Conservation (phyloP, 2,113 vertebrate genomes). For the cattle (Bos taurus) region ARS-UCD2.0 NC_037346.1:3974501-3975000, state of each 20-base stretch:
- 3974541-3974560: not conserved
- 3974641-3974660: not conserved
- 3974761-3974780: not conserved
- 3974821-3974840: not conserved
- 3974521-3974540: constrained; percentile 5
- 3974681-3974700: not conserved
- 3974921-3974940: not conserved
- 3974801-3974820: not conserved
- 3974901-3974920: not conserved
- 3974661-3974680: not conserved
- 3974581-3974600: not conserved
- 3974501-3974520: constrained; percentile 57
- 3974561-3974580: constrained; percentile 12
- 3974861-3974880: not conserved
- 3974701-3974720: not conserved
- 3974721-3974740: not conserved
- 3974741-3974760: not conserved
- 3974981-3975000: constrained; percentile 53
- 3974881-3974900: constrained; percentile 25
- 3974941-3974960: constrained; percentile 34
- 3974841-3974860: not conserved
- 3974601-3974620: not conserved
- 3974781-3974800: not conserved
- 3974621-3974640: constrained; percentile 30
- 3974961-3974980: constrained; percentile 21